Evolutionary conservation across 2,888 invertebrate species (phyloP), one percentile per base, ranked within the genome.

Genomic region (Brenthis ino): DNA sequence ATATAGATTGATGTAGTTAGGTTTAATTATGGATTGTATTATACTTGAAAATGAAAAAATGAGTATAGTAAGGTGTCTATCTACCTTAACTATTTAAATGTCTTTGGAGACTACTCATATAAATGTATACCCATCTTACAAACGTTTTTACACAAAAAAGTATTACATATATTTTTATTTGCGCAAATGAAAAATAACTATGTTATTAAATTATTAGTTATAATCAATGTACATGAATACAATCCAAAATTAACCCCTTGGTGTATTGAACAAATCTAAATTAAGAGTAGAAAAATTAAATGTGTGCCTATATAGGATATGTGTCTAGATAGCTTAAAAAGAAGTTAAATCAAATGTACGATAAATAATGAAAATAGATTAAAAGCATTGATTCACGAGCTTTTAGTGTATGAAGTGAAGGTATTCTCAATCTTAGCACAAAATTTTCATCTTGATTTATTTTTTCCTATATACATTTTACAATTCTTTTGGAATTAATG

Each of bases 231-330:
- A 61, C 48, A 14, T 50, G 50, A 63, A 16, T 50, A 20, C 60
- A 47, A 60, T 66, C 53, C 48, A 54, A 60, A 14, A 20, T 61
- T 58, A 24, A 63, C 20, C 54, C 53, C 63, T 53, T 63, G 11
- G 28, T 37, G 53, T 33, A 43, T 24, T 4, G 20, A 53, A 16
- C 37, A 50, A 20, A 13, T 20, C 12, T 61, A 47, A 55, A 13
- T n/a, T 71, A 61, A 67, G 50, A 14, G 63, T 72, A 82, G 78
- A 78, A 75, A 79, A 82, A 83, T 43, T 82, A 87, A 85, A 86
- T 88, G 84, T 88, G 89, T 91, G 90, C 90, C 90, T 91, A 88
- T 81, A 77, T 83, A 88, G 87, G 84, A 79, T 85, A 78, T 86
- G 84, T 77, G 83, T 87, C 81, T 87, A 76, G 73, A 77, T 88